These are phyloP conservation scores for Manacus vitellinus DNA, from an alignment of 2,113 vertebrate genomes.

Conservation along the genomic window DNA sequence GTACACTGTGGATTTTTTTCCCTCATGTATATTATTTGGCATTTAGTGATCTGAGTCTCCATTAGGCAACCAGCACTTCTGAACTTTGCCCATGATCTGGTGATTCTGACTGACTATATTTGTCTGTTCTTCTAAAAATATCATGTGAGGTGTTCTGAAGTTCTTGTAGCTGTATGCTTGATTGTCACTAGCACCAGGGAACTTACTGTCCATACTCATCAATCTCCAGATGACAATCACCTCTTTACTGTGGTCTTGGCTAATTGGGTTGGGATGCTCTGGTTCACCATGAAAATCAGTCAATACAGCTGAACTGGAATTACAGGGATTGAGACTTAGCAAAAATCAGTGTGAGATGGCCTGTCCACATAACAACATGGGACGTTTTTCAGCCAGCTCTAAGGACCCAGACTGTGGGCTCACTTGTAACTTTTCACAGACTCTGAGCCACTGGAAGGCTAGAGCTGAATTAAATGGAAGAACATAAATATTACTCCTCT, in stretches of 20 bases:
- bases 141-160: not conserved
- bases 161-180: not conserved
- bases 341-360: not conserved
- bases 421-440: not conserved
- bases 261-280: not conserved
- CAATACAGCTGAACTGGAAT: not conserved
- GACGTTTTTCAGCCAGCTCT: not conserved
- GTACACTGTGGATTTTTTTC: not conserved
- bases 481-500: not conserved
- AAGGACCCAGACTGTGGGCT: no score
- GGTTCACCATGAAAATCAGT: not conserved
- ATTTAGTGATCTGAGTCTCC: not conserved
- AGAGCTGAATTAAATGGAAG: not conserved
- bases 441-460: not conserved
- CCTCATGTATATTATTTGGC: accelerated
- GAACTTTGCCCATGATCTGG: not conserved
- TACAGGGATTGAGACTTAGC: accelerated
- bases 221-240: not conserved
- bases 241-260: not conserved
- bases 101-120: not conserved
- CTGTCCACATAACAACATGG: not conserved
- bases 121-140: not conserved
- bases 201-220: not conserved
- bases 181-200: accelerated
- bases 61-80: not conserved